Conservation (phyloP, 2,888 invertebrate genomes). For the Drosophila mettleri region DNA sequence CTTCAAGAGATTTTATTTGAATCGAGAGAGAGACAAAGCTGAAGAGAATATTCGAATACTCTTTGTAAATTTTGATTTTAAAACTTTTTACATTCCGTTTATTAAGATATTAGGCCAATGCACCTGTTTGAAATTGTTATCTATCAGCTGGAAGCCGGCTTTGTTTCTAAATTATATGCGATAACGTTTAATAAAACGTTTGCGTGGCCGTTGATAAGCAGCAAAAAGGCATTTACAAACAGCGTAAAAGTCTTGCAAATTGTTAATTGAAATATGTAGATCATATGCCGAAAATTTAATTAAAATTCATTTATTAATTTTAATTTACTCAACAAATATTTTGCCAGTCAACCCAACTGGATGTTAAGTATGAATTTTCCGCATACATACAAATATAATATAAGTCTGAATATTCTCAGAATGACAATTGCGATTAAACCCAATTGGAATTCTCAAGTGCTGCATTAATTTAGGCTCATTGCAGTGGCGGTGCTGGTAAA, state of each 20-base stretch:
- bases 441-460: no score
- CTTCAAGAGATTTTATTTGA: not conserved
- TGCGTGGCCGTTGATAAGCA: not conserved
- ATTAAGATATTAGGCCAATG: slow-evolving; percentile 11
- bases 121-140: slow-evolving; percentile 27
- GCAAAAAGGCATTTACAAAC: not conserved
- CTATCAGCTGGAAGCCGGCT: slow-evolving; percentile 9
- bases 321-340: no score
- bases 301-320: no score
- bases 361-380: no score
- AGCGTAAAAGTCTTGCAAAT: not conserved
- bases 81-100: not conserved
- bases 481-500: no score
- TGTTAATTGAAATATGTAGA: not conserved
- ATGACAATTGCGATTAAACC: no score
- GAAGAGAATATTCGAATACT: no score
- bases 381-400: no score
- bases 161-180: slow-evolving; percentile 1
- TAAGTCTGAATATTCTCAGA: no score
- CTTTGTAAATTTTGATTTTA: not conserved
- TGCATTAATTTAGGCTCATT: no score
- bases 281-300: no score
- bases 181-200: not conserved
- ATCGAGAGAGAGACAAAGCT: not conserved
- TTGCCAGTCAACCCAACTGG: no score